Evolutionary conservation across 2,888 invertebrate genomes (phyloP).

Genomic region (Pimpla rufipes): DNA sequence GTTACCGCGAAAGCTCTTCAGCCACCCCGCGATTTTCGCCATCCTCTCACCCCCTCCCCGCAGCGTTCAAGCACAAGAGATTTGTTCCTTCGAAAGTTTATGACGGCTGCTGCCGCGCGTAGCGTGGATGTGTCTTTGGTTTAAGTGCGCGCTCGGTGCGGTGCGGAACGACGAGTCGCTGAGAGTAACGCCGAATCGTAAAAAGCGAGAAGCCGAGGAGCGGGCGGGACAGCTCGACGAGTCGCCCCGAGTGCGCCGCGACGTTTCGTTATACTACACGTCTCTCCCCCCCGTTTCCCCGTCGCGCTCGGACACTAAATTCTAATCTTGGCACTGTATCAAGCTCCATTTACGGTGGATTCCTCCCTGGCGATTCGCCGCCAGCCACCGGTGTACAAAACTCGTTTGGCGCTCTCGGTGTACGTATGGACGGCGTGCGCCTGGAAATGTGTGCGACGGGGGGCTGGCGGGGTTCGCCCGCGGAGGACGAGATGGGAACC

Average conservation of each 20-base stretch:
- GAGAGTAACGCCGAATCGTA: conserved; percentile 54
- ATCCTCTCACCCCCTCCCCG: background rate
- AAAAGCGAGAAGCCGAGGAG: conserved; percentile 16
- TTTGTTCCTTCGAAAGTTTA: conserved; percentile 56
- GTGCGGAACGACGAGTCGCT: conserved; percentile 49
- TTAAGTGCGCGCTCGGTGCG: conserved; percentile 39
- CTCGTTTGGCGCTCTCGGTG: background rate
- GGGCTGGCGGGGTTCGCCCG: conserved; percentile 9
- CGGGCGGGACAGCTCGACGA: conserved; percentile 36
- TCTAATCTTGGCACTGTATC: conserved; percentile 70
- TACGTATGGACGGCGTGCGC: background rate
- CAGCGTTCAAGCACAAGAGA: conserved; percentile 32
- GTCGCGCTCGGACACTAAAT: conserved; percentile 65
- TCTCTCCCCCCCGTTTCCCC: conserved; percentile 46
- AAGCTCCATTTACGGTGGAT: conserved; percentile 68
- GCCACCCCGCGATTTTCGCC: background rate
- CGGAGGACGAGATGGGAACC: conserved; percentile 60
- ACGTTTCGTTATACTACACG: conserved; percentile 35
- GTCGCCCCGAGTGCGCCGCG: conserved; percentile 39
- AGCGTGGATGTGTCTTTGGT: conserved; percentile 43
- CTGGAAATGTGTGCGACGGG: background rate
- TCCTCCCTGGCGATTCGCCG: conserved; percentile 64
- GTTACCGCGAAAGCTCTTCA: background rate
- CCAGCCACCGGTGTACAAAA: conserved; percentile 25
- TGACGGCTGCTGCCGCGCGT: conserved; percentile 18